A percentile compares a stretch with the other conserved stretches of the same genome.
phyloP scores from a whole-genome alignment of 2,797 vertebrate species.

The Calcarius lapponicus region DNA sequence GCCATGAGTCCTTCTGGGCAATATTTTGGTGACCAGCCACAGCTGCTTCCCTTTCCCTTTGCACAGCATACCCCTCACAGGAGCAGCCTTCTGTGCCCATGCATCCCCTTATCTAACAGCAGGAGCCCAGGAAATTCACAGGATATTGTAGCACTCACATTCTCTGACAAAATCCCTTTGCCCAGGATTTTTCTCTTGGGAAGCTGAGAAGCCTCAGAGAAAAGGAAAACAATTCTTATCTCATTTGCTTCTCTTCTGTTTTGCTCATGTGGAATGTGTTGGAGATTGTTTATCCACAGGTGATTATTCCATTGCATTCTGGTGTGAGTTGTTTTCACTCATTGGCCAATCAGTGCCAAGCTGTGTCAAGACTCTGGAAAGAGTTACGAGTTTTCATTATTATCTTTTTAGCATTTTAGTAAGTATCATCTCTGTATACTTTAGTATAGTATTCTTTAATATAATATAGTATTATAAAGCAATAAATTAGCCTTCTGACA shows the following conservation, averaged over 20 bases:
- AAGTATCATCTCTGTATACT: background rate
- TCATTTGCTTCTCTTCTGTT: background rate
- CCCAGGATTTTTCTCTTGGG: background rate
- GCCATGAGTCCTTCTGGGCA: background rate
- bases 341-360: background rate
- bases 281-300: background rate
- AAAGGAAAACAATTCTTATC: background rate
- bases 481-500: background rate
- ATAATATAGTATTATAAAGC: background rate
- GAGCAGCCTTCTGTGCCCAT: background rate
- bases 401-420: background rate
- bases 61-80: background rate
- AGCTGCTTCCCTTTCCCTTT: background rate
- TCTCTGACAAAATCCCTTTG: background rate
- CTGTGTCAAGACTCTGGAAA: background rate
- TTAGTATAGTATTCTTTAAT: background rate
- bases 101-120: rapidly evolving
- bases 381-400: background rate
- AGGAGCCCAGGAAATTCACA: background rate
- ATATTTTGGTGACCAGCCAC: background rate
- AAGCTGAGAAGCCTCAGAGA: background rate
- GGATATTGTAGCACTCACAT: background rate
- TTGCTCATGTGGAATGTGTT: background rate
- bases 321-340: background rate
- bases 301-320: background rate